phyloP scores from a whole-genome alignment of 2,113 vertebrate genomes.

The Pygathrix nemaeus region DNA sequence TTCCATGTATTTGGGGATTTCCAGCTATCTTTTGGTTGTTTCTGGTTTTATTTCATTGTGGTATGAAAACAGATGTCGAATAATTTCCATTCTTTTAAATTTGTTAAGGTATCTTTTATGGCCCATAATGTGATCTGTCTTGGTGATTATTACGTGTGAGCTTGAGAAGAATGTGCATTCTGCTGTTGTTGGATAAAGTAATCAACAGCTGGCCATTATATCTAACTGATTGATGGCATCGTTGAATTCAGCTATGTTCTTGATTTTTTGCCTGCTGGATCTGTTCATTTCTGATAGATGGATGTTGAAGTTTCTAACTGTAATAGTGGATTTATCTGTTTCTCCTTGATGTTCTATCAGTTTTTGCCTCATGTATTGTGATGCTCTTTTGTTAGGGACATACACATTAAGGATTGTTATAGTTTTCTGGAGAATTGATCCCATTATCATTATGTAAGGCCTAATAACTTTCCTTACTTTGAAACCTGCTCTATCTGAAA shows the following conservation, averaged over 20 bases:
- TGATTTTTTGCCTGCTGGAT: not conserved
- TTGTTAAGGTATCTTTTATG: not conserved
- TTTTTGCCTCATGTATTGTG: not conserved
- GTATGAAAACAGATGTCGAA: not conserved
- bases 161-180: not conserved
- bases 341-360: not conserved
- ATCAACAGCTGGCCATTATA: not conserved
- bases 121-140: not conserved
- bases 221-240: not conserved
- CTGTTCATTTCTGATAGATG: not conserved
- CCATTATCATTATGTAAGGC: not conserved
- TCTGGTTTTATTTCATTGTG: not conserved
- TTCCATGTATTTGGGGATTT: not conserved
- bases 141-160: not conserved
- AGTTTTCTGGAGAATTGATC: not conserved
- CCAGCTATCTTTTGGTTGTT: not conserved
- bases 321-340: not conserved
- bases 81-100: not conserved
- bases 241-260: not conserved
- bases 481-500: not conserved
- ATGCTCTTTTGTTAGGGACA: not conserved
- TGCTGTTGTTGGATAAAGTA: not conserved
- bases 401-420: not conserved
- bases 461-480: not conserved
- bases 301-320: not conserved